Percentiles rank a stretch among this genome's conserved stretches.
These are phyloP conservation scores for Antedon mediterranea DNA, from an alignment of 53 echinoderm and acorn worm genomes.

Conservation along the genomic window DNA sequence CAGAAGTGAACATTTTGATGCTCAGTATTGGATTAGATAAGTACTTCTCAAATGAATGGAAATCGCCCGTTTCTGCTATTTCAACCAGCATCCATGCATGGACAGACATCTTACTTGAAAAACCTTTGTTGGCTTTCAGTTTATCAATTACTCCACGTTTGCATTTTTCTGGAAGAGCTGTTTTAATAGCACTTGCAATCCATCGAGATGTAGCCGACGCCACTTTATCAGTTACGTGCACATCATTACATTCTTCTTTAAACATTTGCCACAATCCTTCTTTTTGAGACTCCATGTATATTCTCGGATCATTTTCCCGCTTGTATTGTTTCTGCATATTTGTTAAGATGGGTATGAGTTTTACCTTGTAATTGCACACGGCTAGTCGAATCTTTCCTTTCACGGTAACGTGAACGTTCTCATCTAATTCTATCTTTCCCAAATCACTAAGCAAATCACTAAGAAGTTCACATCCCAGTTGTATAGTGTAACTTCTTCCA, in stretches of 20 bases:
- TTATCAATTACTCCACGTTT: not conserved
- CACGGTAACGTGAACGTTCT: not conserved
- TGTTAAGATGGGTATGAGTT: not conserved
- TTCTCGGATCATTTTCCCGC: not conserved
- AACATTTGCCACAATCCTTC: not conserved
- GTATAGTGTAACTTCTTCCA: not conserved
- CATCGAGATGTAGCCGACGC: not conserved
- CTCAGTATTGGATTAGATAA: not conserved
- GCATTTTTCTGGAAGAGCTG: not conserved
- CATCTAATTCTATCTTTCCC: not conserved
- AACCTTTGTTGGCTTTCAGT: not conserved
- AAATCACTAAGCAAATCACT: not conserved
- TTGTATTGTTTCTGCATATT: not conserved
- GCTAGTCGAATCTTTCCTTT: not conserved
- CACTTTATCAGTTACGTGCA: not conserved
- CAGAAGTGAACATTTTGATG: not conserved
- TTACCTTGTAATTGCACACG: not conserved
- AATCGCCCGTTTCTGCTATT: not conserved
- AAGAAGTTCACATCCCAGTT: not conserved
- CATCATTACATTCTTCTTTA: not conserved
- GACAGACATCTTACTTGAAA: not conserved
- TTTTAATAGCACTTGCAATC: not conserved
- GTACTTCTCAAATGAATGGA: not conserved
- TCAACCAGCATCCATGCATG: not conserved
- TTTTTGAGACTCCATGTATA: not conserved